Conservation (phyloP, 2,797 vertebrate genomes). For the Amazona ochrocephala region DNA sequence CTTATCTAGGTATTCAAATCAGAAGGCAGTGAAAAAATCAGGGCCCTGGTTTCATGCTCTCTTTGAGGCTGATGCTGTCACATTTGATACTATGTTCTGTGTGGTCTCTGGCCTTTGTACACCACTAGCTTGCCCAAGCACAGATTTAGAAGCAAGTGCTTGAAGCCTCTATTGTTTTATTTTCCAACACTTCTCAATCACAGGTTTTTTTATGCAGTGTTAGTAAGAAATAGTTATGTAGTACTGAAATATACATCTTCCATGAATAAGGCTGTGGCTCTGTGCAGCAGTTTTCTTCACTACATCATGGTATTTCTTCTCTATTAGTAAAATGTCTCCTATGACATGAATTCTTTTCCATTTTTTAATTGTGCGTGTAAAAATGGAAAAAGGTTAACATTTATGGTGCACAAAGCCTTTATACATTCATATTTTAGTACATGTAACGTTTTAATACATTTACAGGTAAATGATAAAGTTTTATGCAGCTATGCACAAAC, state of each 20-base stretch:
- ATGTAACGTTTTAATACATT: not conserved
- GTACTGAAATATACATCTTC: not conserved
- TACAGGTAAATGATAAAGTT: not conserved
- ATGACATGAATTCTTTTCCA: not conserved
- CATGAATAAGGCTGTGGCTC: not conserved
- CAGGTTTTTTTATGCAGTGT: not conserved
- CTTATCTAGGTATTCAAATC: not conserved
- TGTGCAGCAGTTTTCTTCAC: not conserved
- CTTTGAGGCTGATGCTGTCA: not conserved
- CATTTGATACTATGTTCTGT: not conserved
- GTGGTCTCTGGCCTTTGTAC: not conserved
- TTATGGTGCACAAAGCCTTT: not conserved
- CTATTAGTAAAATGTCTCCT: not conserved
- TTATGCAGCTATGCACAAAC: not conserved
- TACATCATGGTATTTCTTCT: not conserved
- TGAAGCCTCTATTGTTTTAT: not conserved
- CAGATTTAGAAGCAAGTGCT: not conserved
- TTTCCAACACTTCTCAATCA: not conserved
- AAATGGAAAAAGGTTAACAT: not conserved
- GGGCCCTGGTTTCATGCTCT: not conserved
- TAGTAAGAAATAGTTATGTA: not conserved
- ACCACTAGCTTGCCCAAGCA: fast-evolving
- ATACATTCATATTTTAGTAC: not conserved
- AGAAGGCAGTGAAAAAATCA: not conserved
- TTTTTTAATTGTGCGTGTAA: not conserved